phyloP scores from a whole-genome alignment of 2,113 vertebrate genomes.

The Aegotheles bennettii region DNA sequence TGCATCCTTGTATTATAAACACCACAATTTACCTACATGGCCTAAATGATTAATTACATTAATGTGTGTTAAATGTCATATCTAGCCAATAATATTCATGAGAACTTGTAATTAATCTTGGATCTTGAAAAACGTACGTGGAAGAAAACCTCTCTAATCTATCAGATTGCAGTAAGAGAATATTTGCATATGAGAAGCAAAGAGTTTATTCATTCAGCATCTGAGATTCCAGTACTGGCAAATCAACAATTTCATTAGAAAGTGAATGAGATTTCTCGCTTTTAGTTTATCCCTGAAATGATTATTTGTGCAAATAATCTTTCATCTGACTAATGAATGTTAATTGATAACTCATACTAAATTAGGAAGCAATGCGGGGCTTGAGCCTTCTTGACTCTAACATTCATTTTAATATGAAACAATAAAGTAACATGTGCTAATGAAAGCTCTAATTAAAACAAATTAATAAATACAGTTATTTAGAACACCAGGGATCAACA shows the following conservation, averaged over 20 bases:
- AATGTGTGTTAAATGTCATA: conserved; percentile 3
- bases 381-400: not conserved
- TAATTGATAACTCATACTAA: not conserved
- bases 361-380: not conserved
- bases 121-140: not conserved
- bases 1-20: conserved; percentile 34
- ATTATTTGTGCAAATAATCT: not conserved
- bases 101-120: conserved; percentile 3
- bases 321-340: not conserved
- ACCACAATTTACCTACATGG: conserved; percentile 28
- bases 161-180: not conserved
- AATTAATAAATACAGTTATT: not conserved
- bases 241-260: not conserved
- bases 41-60: conserved; percentile 32
- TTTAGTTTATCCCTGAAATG: not conserved
- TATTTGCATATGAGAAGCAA: conserved; percentile 47
- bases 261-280: not conserved
- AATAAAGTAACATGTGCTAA: not conserved
- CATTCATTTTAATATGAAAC: not conserved
- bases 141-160: not conserved
- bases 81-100: not conserved
- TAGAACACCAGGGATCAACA: not conserved
- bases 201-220: not conserved
- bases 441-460: not conserved
- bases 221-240: not conserved